Percentiles rank a stretch among this genome's conserved stretches.
phyloP scores from a whole-genome alignment of 2,888 invertebrate genomes.

The Ommatoiulus sabulosus region DNA sequence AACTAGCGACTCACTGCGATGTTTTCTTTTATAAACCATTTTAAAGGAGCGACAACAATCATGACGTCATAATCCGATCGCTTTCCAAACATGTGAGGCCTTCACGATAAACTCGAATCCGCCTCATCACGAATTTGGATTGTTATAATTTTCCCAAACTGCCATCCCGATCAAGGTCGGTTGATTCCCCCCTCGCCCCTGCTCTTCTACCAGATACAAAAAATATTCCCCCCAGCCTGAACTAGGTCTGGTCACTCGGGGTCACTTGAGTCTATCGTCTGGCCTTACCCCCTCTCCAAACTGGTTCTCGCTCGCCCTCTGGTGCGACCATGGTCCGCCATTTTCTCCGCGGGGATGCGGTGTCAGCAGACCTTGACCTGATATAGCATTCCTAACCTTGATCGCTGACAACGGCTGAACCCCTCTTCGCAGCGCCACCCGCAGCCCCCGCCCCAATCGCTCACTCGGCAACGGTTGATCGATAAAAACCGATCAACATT shows the following conservation, averaged over 20 bases:
- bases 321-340: neutral
- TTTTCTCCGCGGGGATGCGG: neutral
- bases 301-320: neutral
- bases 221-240: too few relatives aligned
- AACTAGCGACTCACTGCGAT: neutral
- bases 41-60: too few relatives aligned
- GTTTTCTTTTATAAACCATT: neutral
- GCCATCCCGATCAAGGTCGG: constrained; percentile 1
- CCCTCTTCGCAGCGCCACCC: neutral
- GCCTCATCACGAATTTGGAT: neutral
- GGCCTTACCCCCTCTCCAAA: neutral
- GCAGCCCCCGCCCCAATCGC: neutral
- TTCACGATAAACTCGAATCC: neutral
- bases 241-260: constrained; percentile 16
- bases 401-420: neutral
- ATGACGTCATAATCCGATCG: neutral
- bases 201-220: neutral
- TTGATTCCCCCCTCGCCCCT: neutral
- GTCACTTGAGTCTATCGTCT: neutral
- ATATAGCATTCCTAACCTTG: constrained; percentile 18
- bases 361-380: constrained; percentile 19
- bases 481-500: neutral
- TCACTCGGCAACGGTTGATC: constrained; percentile 5
- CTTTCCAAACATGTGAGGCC: neutral
- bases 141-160: neutral